A percentile compares a stretch with the other conserved stretches of the same genome.
These are phyloP conservation scores for Aurelia coerulea DNA, from an alignment of 30 jellyfish, hydroid and myxozoan species.

Conservation along the genomic window DNA sequence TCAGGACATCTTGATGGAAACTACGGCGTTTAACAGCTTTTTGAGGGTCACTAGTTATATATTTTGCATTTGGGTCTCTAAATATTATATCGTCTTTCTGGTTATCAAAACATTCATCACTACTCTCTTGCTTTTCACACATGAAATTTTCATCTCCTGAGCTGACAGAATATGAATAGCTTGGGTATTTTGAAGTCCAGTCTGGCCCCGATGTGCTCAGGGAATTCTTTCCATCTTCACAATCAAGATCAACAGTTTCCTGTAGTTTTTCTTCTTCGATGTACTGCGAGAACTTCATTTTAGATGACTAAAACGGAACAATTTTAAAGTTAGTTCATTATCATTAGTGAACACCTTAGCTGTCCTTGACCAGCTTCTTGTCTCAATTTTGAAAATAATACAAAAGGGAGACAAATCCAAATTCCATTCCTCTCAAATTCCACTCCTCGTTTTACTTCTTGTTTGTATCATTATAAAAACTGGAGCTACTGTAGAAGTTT, in stretches of 20 bases:
- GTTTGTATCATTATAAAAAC: too few relatives aligned
- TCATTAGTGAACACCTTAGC: too few relatives aligned
- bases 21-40: constrained; percentile 33
- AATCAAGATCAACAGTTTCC: constrained; percentile 1
- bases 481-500: too few relatives aligned
- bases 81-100: background rate
- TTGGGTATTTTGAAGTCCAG: constrained; percentile 19
- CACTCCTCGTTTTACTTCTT: too few relatives aligned
- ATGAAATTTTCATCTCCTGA: constrained; percentile 34
- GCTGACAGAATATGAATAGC: constrained; percentile 33
- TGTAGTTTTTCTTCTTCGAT: constrained; percentile 39
- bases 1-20: constrained; percentile 65
- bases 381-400: too few relatives aligned
- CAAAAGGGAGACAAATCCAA: too few relatives aligned
- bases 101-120: background rate
- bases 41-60: background rate
- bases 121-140: constrained; percentile 9
- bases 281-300: constrained; percentile 27
- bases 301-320: constrained; percentile 8
- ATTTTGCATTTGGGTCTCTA: background rate
- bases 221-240: background rate
- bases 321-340: too few relatives aligned
- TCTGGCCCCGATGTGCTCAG: constrained; percentile 5
- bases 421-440: too few relatives aligned
- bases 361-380: too few relatives aligned